These are phyloP conservation scores for Arizona elegans DNA, from an alignment of 2,113 vertebrate genomes.

Conservation along the genomic window DNA sequence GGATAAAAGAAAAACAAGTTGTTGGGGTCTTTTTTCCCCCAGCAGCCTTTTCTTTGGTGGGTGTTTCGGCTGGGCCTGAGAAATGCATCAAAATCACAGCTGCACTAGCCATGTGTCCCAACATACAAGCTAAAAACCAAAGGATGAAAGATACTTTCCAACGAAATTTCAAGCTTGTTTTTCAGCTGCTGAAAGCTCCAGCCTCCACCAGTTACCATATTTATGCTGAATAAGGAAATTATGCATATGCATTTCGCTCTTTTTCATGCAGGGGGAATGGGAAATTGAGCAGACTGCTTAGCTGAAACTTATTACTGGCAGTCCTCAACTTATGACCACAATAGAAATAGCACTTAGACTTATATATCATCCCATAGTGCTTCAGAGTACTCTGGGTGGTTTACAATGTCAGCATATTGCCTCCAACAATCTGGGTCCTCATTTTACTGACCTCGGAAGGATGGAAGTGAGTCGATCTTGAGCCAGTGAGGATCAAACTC, in stretches of 20 bases:
- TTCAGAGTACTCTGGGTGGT: background rate
- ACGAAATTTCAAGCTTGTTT: too few relatives aligned
- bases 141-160: background rate
- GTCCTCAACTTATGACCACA: background rate
- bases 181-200: background rate
- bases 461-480: background rate
- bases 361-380: background rate
- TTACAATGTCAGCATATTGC: background rate
- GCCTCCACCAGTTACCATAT: background rate
- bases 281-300: background rate
- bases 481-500: background rate
- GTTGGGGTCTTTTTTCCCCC: background rate
- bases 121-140: background rate
- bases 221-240: background rate
- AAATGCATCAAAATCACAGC: background rate
- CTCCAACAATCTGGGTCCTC: background rate
- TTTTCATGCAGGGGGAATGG: background rate
- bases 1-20: constrained; percentile 1
- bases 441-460: background rate
- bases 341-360: background rate
- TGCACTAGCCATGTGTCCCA: background rate
- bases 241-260: background rate
- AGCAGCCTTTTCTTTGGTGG: background rate
- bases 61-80: background rate
- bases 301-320: background rate